Evolutionary conservation across 2,113 vertebrate genomes (phyloP).

Genomic region (Tonatia bakeri): DNA sequence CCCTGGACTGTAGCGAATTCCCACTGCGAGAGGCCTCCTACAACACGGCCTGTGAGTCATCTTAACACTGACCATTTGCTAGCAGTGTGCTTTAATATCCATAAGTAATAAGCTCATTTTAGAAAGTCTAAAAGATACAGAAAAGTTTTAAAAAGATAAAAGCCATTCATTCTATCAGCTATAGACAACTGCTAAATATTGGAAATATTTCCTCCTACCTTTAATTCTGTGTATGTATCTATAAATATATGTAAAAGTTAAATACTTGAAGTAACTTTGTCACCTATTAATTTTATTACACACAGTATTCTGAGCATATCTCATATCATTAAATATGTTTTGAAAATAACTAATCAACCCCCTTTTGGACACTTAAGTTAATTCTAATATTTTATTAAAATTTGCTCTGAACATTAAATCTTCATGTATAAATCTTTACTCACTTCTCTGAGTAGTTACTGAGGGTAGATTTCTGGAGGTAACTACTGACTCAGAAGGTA

Average conservation of each 20-base stretch:
- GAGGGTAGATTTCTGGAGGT: not conserved
- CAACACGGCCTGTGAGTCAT: not conserved
- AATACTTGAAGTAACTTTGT: not conserved
- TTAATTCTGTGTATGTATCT: not conserved
- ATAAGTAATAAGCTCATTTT: not conserved
- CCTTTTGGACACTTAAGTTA: not conserved
- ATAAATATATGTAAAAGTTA: not conserved
- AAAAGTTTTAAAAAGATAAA: not conserved
- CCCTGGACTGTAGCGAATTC: not conserved
- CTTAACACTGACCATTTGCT: not conserved
- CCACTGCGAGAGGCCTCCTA: not conserved
- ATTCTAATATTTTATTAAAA: conserved; percentile 22
- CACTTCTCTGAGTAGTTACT: not conserved
- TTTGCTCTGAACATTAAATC: not conserved
- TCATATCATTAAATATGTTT: not conserved
- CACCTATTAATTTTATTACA: conserved; percentile 23
- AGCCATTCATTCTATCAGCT: not conserved
- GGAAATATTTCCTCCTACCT: not conserved
- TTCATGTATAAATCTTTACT: not conserved
- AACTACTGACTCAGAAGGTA: not conserved
- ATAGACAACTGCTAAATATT: not conserved
- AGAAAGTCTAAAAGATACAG: not conserved
- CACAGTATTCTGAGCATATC: not conserved
- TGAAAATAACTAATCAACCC: conserved; percentile 19
- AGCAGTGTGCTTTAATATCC: not conserved